Conservation (phyloP, 2,888 invertebrate genomes). For the Drosophila acutilabella region DNA sequence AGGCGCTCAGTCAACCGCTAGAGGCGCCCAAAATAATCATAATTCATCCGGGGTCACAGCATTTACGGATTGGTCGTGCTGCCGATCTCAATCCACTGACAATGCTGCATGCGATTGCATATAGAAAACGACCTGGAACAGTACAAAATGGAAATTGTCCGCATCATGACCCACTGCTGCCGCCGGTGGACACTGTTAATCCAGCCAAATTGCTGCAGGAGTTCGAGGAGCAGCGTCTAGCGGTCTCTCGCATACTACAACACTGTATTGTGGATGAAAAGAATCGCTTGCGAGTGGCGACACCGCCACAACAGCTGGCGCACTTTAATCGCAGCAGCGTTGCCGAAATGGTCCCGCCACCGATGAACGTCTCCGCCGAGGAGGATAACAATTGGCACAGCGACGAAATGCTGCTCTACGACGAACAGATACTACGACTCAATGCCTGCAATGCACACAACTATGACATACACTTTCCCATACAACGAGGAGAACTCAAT, state of each 20-base stretch:
- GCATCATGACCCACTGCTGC: slow-evolving; percentile 72
- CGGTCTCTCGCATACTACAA: slow-evolving; percentile 94
- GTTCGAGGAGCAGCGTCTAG: slow-evolving; percentile 93
- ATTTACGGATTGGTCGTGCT: slow-evolving; percentile 95
- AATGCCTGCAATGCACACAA: slow-evolving; percentile 86
- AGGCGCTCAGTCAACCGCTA: slow-evolving; percentile 51
- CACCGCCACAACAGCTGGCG: slow-evolving; percentile 95
- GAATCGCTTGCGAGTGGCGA: slow-evolving; percentile 91
- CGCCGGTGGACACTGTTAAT: slow-evolving; percentile 55
- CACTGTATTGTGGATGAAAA: slow-evolving; percentile 92
- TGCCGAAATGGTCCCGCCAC: slow-evolving; percentile 87
- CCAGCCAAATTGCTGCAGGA: slow-evolving; percentile 86
- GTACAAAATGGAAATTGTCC: slow-evolving; percentile 84
- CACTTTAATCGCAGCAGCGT: slow-evolving; percentile 93
- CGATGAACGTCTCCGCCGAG: slow-evolving; percentile 22
- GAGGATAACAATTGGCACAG: slow-evolving; percentile 37
- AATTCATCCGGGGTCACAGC: slow-evolving; percentile 97
- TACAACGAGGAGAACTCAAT: slow-evolving; percentile 94
- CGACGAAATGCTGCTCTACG: slow-evolving; percentile 49
- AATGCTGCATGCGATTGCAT: slow-evolving; percentile 88
- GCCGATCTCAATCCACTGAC: slow-evolving; percentile 95
- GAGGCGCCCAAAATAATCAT: slow-evolving; percentile 92
- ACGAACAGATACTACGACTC: slow-evolving; percentile 72
- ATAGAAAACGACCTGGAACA: slow-evolving; percentile 72
- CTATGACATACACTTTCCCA: slow-evolving; percentile 96